Percentiles rank a stretch among this genome's conserved stretches.
phyloP scores from a whole-genome alignment of 2,113 vertebrate genomes.

The Lathamus discolor region DNA sequence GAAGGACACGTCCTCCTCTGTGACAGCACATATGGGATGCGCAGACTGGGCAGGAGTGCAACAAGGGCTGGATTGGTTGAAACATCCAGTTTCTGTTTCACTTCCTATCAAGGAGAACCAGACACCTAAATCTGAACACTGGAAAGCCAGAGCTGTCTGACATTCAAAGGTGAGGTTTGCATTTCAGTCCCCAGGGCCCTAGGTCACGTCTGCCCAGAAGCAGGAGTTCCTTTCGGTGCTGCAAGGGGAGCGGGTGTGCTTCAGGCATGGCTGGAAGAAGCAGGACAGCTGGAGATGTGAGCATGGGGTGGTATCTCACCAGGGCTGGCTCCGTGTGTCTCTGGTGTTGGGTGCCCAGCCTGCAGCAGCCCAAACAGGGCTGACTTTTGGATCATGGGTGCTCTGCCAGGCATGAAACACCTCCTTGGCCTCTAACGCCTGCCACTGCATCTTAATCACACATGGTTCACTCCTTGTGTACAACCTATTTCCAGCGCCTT shows the following conservation, averaged over 20 bases:
- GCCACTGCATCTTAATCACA: too few species aligned
- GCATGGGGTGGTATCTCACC: too few species aligned
- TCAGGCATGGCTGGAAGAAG: fast-evolving
- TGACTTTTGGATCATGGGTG: neutral
- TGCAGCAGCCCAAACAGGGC: neutral
- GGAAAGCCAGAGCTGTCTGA: neutral
- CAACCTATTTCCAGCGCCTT: too few species aligned
- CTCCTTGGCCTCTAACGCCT: neutral
- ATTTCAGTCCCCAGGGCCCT: neutral
- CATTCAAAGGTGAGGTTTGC: neutral
- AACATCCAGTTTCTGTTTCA: neutral
- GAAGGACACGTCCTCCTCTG: neutral
- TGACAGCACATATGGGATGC: neutral
- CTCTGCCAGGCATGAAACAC: neutral
- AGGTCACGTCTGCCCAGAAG: neutral
- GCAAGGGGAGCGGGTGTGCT: neutral
- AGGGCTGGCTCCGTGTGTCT: neutral
- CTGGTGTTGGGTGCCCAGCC: neutral
- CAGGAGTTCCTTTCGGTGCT: neutral
- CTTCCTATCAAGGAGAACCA: neutral
- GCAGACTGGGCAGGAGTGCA: neutral
- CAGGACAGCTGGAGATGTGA: neutral
- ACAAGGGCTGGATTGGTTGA: neutral
- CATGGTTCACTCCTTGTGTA: fast-evolving
- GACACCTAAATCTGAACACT: neutral